A percentile compares a stretch with the other conserved stretches of the same genome.
Conservation (phyloP, 1,140 invertebrate genomes). For the Neodiprion pinetum region DNA sequence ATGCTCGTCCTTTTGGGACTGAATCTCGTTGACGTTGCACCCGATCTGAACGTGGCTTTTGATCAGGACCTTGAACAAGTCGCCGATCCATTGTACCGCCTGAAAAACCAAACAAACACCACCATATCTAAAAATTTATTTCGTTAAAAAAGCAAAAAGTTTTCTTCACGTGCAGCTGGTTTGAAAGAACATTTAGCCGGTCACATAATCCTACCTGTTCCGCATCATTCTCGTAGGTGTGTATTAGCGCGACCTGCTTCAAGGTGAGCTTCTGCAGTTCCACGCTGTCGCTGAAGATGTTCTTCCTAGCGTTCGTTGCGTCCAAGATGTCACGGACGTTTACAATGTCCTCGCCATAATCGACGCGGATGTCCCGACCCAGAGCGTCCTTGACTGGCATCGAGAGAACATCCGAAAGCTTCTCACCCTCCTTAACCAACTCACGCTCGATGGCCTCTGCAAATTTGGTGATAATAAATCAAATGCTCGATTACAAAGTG, state of each 20-base stretch:
- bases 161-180: background rate
- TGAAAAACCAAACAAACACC: slow-evolving; percentile 44
- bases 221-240: slow-evolving; percentile 78
- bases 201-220: slow-evolving; percentile 61
- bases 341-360: slow-evolving; percentile 75
- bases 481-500: slow-evolving; percentile 21
- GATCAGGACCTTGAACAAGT: slow-evolving; percentile 75
- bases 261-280: slow-evolving; percentile 78
- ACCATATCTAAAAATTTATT: slow-evolving; percentile 19
- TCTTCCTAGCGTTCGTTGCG: slow-evolving; percentile 68
- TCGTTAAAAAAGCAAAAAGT: too few species aligned
- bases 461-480: slow-evolving; percentile 29
- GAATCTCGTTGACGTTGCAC: slow-evolving; percentile 74
- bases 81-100: slow-evolving; percentile 78
- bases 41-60: slow-evolving; percentile 76
- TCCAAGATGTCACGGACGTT: slow-evolving; percentile 75
- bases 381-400: slow-evolving; percentile 82
- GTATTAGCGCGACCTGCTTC: slow-evolving; percentile 77
- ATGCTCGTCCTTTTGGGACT: slow-evolving; percentile 77
- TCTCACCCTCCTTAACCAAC: slow-evolving; percentile 79
- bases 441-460: slow-evolving; percentile 71
- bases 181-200: background rate
- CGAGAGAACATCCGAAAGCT: slow-evolving; percentile 78
- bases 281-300: slow-evolving; percentile 73
- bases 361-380: slow-evolving; percentile 74